These are phyloP conservation scores for Penaeus vannamei DNA, from an alignment of 1,140 invertebrate genomes.

Conservation along the genomic window DNA sequence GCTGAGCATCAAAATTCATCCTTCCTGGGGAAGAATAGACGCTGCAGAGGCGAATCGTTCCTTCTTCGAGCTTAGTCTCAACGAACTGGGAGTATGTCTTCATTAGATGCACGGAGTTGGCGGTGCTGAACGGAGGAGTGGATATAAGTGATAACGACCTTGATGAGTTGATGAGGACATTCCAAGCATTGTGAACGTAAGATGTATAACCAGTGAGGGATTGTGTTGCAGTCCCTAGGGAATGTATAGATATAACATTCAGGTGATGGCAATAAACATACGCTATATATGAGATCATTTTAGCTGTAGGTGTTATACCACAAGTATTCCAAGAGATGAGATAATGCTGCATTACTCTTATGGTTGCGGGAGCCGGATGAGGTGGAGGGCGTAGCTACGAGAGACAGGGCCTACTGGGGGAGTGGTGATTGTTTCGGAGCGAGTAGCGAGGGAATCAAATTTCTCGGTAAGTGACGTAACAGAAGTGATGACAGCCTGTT, in stretches of 20 bases:
- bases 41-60: too few relatives aligned
- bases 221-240: too few relatives aligned
- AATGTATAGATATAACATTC: not conserved
- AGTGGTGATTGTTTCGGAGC: not conserved
- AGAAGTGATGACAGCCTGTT: not conserved
- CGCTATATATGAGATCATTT: not conserved
- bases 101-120: not conserved
- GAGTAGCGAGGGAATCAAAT: constrained; percentile 7
- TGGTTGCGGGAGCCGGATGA: not conserved
- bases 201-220: not conserved
- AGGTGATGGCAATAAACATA: constrained; percentile 6
- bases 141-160: too few relatives aligned
- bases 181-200: not conserved
- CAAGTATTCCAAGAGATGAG: constrained; percentile 17
- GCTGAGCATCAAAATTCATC: too few relatives aligned
- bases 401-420: not conserved
- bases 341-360: not conserved
- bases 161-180: too few relatives aligned
- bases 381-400: not conserved
- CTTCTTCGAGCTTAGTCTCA: too few relatives aligned
- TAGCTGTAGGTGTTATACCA: not conserved
- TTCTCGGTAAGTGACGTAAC: constrained; percentile 8
- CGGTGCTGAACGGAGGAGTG: not conserved
- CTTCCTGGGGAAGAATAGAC: too few relatives aligned
- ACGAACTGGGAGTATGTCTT: too few relatives aligned